These are phyloP conservation scores for Camponotus vicinus DNA, from an alignment of 1,140 invertebrate species.

Conservation along the genomic window DNA sequence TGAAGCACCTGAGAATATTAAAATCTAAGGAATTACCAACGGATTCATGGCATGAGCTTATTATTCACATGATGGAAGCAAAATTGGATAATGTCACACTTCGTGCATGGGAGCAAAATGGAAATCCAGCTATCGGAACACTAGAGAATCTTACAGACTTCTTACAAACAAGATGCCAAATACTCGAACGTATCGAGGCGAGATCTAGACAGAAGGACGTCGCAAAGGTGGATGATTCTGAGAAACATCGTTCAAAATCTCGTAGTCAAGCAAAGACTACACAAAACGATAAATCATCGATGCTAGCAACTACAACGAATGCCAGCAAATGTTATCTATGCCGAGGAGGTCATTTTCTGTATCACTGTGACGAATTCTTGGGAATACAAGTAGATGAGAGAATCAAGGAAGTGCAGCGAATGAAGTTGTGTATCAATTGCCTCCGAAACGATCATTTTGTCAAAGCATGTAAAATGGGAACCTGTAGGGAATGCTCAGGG, in stretches of 20 bases:
- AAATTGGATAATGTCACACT: background rate
- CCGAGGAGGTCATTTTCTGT: background rate
- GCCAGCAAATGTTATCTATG: background rate
- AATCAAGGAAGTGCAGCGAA: background rate
- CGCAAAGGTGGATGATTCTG: background rate
- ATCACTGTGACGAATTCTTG: background rate
- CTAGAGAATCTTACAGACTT: background rate
- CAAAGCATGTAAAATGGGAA: background rate
- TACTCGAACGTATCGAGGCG: background rate
- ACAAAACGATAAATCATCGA: background rate
- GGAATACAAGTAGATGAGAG: background rate
- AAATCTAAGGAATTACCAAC: background rate
- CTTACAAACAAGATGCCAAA: background rate
- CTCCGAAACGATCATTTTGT: background rate
- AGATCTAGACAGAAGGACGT: background rate
- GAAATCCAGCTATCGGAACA: background rate
- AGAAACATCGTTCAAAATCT: background rate
- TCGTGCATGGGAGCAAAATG: background rate
- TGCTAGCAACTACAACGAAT: background rate
- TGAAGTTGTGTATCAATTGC: background rate
- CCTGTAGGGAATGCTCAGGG: background rate
- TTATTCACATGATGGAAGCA: background rate
- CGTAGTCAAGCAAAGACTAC: background rate
- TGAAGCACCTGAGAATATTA: background rate
- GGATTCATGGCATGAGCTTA: background rate